Conservation (phyloP, 2,113 vertebrate genomes). For the Myrmecobius fasciatus region DNA sequence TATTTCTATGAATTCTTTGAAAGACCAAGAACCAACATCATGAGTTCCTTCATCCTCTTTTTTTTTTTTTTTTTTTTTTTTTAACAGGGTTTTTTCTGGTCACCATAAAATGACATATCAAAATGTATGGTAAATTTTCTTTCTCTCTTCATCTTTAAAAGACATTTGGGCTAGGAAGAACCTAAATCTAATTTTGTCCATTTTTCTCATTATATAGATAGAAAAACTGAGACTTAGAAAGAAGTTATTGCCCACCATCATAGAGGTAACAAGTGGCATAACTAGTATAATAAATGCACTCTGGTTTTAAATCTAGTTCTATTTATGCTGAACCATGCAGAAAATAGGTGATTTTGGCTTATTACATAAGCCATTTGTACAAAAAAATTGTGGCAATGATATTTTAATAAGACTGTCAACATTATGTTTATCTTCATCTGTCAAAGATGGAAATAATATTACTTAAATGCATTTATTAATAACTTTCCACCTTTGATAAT, state of each 20-base stretch:
- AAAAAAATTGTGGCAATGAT: conserved; percentile 24
- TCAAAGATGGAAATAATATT: conserved; percentile 68
- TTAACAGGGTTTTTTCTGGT: background rate
- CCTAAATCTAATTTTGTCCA: background rate
- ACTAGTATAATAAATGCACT: background rate
- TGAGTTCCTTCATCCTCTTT: background rate
- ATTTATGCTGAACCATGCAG: background rate
- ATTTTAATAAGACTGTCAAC: conserved; percentile 70
- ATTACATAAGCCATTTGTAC: background rate
- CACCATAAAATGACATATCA: background rate
- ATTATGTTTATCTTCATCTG: conserved; percentile 56
- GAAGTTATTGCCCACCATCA: background rate
- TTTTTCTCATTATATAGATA: background rate
- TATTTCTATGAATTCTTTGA: background rate
- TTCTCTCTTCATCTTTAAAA: background rate
- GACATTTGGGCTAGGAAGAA: background rate
- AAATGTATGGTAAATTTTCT: background rate
- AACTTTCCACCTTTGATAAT: background rate
- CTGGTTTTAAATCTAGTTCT: background rate
- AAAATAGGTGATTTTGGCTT: background rate
- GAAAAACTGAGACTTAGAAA: background rate
- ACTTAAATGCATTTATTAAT: background rate
- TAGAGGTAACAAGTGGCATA: background rate
- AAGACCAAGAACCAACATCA: background rate
- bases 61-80: background rate